Conservation (phyloP, 2,797 vertebrate genomes). For the Coregonus suidteri region DNA sequence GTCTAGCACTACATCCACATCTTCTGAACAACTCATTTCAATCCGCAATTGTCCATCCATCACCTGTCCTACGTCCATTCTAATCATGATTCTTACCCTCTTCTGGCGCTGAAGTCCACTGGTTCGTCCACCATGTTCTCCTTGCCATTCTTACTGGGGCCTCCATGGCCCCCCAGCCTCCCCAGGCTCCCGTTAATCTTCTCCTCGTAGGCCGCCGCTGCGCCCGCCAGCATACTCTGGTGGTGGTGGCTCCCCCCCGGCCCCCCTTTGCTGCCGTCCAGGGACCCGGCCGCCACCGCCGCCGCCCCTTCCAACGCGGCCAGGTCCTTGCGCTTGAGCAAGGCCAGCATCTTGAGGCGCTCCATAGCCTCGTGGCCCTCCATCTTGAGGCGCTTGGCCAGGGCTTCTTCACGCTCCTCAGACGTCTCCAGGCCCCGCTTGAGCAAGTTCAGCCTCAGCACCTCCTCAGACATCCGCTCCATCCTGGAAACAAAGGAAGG, state of each 20-base stretch:
- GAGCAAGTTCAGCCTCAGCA: conserved; percentile 83
- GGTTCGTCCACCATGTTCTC: conserved; percentile 87
- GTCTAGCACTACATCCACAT: not conserved
- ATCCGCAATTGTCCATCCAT: not conserved
- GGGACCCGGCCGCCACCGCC: conserved; percentile 57
- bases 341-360: conserved; percentile 86
- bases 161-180: conserved; percentile 60
- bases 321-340: conserved; percentile 87
- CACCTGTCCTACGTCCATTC: not conserved
- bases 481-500: conserved; percentile 74
- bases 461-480: conserved; percentile 88
- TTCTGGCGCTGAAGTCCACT: conserved; percentile 87
- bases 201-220: conserved; percentile 80
- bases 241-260: not conserved
- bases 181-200: conserved; percentile 77
- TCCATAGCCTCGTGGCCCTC: conserved; percentile 91
- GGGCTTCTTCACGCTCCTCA: conserved; percentile 80
- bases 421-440: conserved; percentile 83
- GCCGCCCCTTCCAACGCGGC: conserved; percentile 75
- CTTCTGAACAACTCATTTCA: not conserved
- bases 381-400: conserved; percentile 87
- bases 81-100: conserved; percentile 63
- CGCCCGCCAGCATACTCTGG: conserved; percentile 52
- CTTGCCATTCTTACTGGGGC: conserved; percentile 81
- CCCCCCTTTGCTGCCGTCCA: conserved; percentile 72